These are phyloP conservation scores for Catagonus wagneri DNA, from an alignment of 2,113 vertebrate species.

Conservation along the genomic window DNA sequence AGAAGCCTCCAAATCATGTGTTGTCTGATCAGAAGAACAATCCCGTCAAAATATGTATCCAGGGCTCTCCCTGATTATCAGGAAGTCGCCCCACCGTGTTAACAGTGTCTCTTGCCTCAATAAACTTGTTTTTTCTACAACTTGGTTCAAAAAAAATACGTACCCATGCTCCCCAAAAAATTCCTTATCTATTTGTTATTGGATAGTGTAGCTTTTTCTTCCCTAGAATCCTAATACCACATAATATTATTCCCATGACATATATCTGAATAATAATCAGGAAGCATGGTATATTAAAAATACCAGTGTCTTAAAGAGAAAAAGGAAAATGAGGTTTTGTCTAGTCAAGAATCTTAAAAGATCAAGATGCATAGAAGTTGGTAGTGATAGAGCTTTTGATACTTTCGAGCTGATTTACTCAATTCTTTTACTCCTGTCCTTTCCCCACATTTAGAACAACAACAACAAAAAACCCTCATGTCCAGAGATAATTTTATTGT, in stretches of 20 bases:
- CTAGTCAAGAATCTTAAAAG: neutral
- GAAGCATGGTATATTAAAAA: slow-evolving; percentile 48
- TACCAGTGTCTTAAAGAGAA: neutral
- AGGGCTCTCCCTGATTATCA: too few species aligned
- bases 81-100: too few species aligned
- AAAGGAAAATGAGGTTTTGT: slow-evolving; percentile 22
- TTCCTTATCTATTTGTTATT: slow-evolving; percentile 63
- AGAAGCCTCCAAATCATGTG: slow-evolving; percentile 49
- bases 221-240: slow-evolving; percentile 55
- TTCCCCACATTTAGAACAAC: neutral
- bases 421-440: neutral
- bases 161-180: slow-evolving; percentile 64
- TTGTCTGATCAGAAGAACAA: slow-evolving; percentile 69
- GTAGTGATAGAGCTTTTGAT: neutral
- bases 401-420: neutral
- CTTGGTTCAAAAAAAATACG: too few species aligned
- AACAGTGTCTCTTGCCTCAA: too few species aligned
- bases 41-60: slow-evolving; percentile 51
- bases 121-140: too few species aligned
- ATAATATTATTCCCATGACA: slow-evolving; percentile 9
- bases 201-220: slow-evolving; percentile 67
- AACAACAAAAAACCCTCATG: neutral
- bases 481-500: neutral
- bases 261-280: slow-evolving; percentile 52
- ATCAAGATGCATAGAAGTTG: neutral